These are phyloP conservation scores for Sphinx pinastri DNA, from an alignment of 2,888 invertebrate species.

Conservation along the genomic window DNA sequence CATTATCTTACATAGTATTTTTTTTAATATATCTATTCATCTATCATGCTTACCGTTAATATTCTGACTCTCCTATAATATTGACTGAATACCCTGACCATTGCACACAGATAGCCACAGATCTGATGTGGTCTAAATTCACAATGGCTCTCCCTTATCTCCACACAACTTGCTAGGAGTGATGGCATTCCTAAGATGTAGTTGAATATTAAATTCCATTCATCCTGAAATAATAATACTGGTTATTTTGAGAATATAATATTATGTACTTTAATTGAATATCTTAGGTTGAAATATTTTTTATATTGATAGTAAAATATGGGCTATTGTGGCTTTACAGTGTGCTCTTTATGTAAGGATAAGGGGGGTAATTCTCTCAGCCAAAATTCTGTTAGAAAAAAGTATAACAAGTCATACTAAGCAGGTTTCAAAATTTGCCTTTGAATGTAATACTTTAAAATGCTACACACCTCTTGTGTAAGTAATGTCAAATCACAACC, in stretches of 20 bases:
- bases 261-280: not conserved
- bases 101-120: slow-evolving; percentile 85
- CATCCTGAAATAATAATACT: slow-evolving; percentile 84
- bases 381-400: too few relatives aligned
- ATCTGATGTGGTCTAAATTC: slow-evolving; percentile 86
- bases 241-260: slow-evolving; percentile 2
- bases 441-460: too few relatives aligned
- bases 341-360: too few relatives aligned
- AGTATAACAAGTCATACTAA: too few relatives aligned
- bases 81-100: slow-evolving; percentile 87
- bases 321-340: too few relatives aligned
- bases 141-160: slow-evolving; percentile 69
- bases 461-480: slow-evolving; percentile 83
- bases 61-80: slow-evolving; percentile 89
- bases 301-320: too few relatives aligned
- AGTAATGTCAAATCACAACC: slow-evolving; percentile 86
- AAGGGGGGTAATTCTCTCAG: too few relatives aligned
- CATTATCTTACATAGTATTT: too few relatives aligned
- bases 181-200: slow-evolving; percentile 87
- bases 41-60: slow-evolving; percentile 85
- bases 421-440: too few relatives aligned
- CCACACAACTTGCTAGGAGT: slow-evolving; percentile 82
- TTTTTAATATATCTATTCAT: not conserved
- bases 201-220: slow-evolving; percentile 89
- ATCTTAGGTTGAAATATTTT: too few relatives aligned